phyloP scores from a whole-genome alignment of 2,113 vertebrate genomes.

The Lepisosteus osseus region DNA sequence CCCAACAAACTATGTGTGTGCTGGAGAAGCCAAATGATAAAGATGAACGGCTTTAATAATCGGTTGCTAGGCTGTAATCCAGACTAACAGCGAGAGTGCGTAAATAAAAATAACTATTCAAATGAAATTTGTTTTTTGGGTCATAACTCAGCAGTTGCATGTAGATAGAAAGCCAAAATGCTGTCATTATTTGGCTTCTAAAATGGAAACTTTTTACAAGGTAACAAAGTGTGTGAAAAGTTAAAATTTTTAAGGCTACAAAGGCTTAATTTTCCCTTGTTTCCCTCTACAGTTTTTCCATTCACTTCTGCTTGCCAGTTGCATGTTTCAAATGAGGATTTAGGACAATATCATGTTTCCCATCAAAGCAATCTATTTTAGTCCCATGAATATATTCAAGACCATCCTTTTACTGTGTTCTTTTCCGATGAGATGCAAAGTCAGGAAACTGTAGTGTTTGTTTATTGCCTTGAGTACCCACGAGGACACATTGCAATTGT shows the following conservation, averaged over 20 bases:
- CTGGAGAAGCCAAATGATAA: conserved; percentile 21
- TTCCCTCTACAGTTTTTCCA: conserved; percentile 26
- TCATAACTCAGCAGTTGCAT: conserved; percentile 20
- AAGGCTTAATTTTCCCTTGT: conserved; percentile 26
- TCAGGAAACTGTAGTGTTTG: conserved; percentile 29
- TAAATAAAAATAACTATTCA: conserved; percentile 21
- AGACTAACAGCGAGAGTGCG: conserved; percentile 12
- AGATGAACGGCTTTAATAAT: conserved; percentile 18
- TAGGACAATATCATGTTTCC: conserved; percentile 17
- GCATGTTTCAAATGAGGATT: conserved; percentile 16
- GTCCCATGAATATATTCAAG: conserved; percentile 23
- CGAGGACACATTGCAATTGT: conserved; percentile 1
- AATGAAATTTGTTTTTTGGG: conserved; percentile 22
- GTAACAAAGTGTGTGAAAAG: conserved; percentile 32
- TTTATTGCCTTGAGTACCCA: conserved; percentile 11
- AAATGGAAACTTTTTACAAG: conserved; percentile 27
- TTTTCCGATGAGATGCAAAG: conserved; percentile 24
- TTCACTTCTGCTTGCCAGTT: conserved; percentile 15
- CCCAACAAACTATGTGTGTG: not conserved
- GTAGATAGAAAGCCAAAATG: conserved; percentile 23
- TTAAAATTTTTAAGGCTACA: conserved; percentile 29
- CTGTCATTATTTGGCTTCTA: conserved; percentile 21
- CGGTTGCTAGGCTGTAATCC: conserved; percentile 11
- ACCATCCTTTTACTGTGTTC: conserved; percentile 22
- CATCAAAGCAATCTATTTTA: conserved; percentile 24